These are phyloP conservation scores for Dipus sagitta DNA, from an alignment of 2,797 vertebrate species.

Conservation along the genomic window DNA sequence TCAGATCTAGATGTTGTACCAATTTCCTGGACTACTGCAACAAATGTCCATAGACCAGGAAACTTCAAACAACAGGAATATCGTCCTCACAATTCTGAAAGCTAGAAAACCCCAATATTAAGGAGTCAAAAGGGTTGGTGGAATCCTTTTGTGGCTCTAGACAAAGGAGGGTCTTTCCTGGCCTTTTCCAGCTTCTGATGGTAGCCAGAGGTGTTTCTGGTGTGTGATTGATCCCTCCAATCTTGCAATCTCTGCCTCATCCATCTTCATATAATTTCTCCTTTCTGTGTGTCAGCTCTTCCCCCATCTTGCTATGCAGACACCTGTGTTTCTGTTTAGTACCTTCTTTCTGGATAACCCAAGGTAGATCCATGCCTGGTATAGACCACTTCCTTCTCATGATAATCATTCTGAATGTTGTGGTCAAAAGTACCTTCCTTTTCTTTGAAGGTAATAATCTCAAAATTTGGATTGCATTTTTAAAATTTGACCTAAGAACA, in stretches of 20 bases:
- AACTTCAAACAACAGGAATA: background rate
- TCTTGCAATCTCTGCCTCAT: background rate
- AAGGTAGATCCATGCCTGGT: background rate
- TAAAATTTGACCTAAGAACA: background rate
- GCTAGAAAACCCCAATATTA: background rate
- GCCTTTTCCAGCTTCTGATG: background rate
- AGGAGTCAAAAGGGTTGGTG: background rate
- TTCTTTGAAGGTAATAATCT: background rate
- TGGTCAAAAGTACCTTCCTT: background rate
- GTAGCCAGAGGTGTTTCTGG: background rate
- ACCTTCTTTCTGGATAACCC: background rate
- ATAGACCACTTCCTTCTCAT: too few relatives aligned
- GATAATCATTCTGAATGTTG: too few relatives aligned
- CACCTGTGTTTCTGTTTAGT: too few relatives aligned
- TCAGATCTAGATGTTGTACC: too few relatives aligned
- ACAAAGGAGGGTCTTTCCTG: too few relatives aligned
- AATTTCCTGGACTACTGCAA: background rate
- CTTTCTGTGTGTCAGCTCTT: background rate
- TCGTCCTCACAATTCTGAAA: background rate
- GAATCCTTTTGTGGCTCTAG: background rate
- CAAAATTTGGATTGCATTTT: background rate
- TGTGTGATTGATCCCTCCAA: too few relatives aligned
- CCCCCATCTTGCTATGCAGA: background rate
- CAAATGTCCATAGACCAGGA: background rate
- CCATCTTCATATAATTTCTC: background rate